Evolutionary conservation across 2,797 vertebrate species (phyloP).

Genomic region (Gymnoscopelus microlampas): DNA sequence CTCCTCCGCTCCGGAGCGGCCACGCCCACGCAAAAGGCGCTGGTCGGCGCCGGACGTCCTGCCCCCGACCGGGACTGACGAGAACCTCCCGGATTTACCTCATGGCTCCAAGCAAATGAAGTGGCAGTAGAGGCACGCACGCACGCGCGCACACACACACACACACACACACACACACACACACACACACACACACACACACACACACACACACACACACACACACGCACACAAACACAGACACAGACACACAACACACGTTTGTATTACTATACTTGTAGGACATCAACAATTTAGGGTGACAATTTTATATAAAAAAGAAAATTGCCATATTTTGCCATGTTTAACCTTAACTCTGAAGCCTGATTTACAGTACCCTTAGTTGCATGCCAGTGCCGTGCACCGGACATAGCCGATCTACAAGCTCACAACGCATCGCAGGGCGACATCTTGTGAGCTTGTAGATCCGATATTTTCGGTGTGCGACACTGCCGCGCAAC

Average conservation of each 20-base stretch:
- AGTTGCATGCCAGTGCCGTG: too few relatives aligned
- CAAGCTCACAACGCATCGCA: too few relatives aligned
- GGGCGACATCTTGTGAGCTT: too few relatives aligned
- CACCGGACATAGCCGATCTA: too few relatives aligned
- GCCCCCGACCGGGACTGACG: slow-evolving; percentile 57
- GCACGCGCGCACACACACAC: neutral
- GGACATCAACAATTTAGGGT: too few relatives aligned
- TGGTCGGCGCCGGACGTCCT: slow-evolving; percentile 83
- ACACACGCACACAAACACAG: neutral
- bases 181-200: neutral
- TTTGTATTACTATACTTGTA: neutral
- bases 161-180: neutral
- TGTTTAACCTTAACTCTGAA: too few relatives aligned
- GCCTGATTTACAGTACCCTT: too few relatives aligned
- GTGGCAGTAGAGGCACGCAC: slow-evolving; percentile 78
- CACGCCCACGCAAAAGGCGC: slow-evolving; percentile 77
- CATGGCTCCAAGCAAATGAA: slow-evolving; percentile 81
- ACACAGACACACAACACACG: too few relatives aligned
- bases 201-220: neutral
- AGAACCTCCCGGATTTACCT: slow-evolving; percentile 82
- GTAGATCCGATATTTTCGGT: too few relatives aligned
- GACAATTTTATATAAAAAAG: too few relatives aligned
- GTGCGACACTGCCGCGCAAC: too few relatives aligned
- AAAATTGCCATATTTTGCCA: too few relatives aligned
- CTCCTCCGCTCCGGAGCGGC: slow-evolving; percentile 52